Base-by-base conservation (phyloP, 2,797 vertebrate species). In the Urosaurus nigricauda region DNA sequence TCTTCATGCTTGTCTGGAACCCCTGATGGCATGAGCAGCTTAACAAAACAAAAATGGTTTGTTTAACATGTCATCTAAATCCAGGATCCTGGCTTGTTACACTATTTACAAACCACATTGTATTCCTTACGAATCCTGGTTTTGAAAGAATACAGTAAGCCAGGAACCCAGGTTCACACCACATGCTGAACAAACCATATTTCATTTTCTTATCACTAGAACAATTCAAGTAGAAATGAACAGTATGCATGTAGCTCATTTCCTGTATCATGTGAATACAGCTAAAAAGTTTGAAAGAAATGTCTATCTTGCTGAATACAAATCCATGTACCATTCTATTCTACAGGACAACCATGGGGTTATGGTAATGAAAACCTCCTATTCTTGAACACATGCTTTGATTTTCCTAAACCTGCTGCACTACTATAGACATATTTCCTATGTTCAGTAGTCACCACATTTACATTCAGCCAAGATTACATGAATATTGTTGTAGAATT, bases 251-350 rank as follows among this genome's bases (percentile, higher is more conserved):
- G 21, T 16, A 60, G 37, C 56, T 77, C 73, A 63, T 77, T 32
- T 5, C 43, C 32, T 81, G 65, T 73, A n/a, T n/a, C 37, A 43
- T 60, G n/a, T 73, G 51, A 21, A 85, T 43, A 53, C 11, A 24
- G 21, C 26, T 75, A 63, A 29, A 51, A 43, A 21, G 24, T 37
- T 82, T 47, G 51, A 79, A 85, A 85, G 74, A 82, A 65, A 4
- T 24, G 19, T 19, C 2, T 17, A 82, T 75, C 21, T 74, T 9
- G 16, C 29, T 40, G 29, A 79, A 53, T 56, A 13, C 60, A n/a
- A 65, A 40, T 43, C 88, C 58, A 78, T 77, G 11, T 94, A 93
- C 88, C 93, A 91, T 82, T 68, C 89, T 91, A 86, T 86, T 89
- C 85, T 74, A 35, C n/a, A 77, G 53, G 19, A 35, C 29, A 32